Evolutionary conservation across 2,888 invertebrate genomes (phyloP).

Genomic region (Latheticus oryzae): DNA sequence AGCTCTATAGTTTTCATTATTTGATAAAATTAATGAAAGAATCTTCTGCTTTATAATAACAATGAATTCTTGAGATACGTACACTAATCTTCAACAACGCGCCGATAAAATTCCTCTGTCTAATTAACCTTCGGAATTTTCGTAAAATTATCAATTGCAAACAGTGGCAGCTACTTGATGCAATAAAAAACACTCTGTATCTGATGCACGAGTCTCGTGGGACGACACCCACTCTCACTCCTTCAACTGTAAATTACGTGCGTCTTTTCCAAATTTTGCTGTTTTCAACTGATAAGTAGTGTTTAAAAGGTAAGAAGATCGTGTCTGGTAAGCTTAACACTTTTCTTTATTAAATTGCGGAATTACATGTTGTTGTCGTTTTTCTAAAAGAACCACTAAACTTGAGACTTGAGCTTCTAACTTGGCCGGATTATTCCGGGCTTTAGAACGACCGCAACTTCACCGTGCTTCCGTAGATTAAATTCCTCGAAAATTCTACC

Average conservation of each 20-base stretch:
- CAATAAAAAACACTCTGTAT: constrained; percentile 9
- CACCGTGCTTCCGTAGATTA: constrained; percentile 38
- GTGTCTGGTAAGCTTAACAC: no score
- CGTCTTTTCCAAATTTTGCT: background rate
- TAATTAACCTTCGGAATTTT: constrained; percentile 1
- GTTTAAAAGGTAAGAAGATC: constrained; percentile 6
- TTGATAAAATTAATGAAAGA: constrained; percentile 28
- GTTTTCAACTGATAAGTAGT: constrained; percentile 3
- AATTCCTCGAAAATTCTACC: constrained; percentile 43
- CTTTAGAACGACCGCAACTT: constrained; percentile 38
- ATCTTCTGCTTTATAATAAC: constrained; percentile 15
- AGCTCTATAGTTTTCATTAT: constrained; percentile 21
- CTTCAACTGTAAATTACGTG: no score
- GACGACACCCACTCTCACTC: constrained; percentile 2
- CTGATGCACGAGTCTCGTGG: constrained; percentile 13
- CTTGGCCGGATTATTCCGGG: constrained; percentile 37
- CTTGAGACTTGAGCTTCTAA: constrained; percentile 29
- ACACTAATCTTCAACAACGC: constrained; percentile 7
- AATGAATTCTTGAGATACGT: constrained; percentile 17
- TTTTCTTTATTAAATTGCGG: background rate
- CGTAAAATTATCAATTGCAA: background rate
- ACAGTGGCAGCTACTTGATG: constrained; percentile 2
- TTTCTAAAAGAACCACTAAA: constrained; percentile 13
- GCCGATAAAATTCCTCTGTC: constrained; percentile 4
- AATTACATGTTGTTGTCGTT: constrained; percentile 16